phyloP scores from a whole-genome alignment of 2,113 vertebrate genomes.

The Gymnocephalus cernua region DNA sequence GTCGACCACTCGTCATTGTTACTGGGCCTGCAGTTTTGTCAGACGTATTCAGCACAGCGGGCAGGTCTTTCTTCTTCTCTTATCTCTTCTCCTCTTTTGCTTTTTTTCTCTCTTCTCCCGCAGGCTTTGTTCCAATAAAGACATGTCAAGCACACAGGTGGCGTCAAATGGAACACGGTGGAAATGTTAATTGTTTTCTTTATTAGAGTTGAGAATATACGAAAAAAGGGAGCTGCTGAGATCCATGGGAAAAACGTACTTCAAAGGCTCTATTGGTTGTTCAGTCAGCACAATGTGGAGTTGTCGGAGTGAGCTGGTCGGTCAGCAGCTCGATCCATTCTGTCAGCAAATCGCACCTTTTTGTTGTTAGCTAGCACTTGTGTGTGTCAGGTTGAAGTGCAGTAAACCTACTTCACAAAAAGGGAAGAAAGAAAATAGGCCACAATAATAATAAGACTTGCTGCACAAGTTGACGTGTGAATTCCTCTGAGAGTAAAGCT shows the following conservation, averaged over 20 bases:
- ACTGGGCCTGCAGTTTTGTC: slow-evolving; percentile 33
- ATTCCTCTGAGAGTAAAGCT: slow-evolving; percentile 61
- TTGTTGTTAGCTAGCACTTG: slow-evolving; percentile 61
- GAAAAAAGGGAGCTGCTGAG: slow-evolving; percentile 43
- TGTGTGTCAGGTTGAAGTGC: slow-evolving; percentile 55
- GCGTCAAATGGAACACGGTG: slow-evolving; percentile 47
- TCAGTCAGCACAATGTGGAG: slow-evolving; percentile 72
- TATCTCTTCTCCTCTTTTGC: slow-evolving; percentile 19
- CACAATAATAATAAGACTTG: slow-evolving; percentile 49
- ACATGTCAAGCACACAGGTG: slow-evolving; percentile 58
- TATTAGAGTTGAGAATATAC: slow-evolving; percentile 36
- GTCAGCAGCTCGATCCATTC: slow-evolving; percentile 60
- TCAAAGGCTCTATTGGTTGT: slow-evolving; percentile 71
- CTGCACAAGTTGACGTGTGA: slow-evolving; percentile 43
- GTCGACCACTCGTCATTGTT: slow-evolving; percentile 28
- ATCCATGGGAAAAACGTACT: slow-evolving; percentile 67
- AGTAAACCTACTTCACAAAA: slow-evolving; percentile 51
- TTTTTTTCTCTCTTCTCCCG: slow-evolving; percentile 4
- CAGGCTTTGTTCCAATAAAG: slow-evolving; percentile 65
- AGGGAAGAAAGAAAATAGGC: slow-evolving; percentile 1
- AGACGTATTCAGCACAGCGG: slow-evolving; percentile 39
- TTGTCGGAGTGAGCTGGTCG: slow-evolving; percentile 47
- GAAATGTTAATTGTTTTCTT: slow-evolving; percentile 76
- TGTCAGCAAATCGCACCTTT: slow-evolving; percentile 75
- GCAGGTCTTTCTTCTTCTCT: slow-evolving; percentile 47